Conservation (phyloP, 2,113 vertebrate species). For the Tragulus kanchil region DNA sequence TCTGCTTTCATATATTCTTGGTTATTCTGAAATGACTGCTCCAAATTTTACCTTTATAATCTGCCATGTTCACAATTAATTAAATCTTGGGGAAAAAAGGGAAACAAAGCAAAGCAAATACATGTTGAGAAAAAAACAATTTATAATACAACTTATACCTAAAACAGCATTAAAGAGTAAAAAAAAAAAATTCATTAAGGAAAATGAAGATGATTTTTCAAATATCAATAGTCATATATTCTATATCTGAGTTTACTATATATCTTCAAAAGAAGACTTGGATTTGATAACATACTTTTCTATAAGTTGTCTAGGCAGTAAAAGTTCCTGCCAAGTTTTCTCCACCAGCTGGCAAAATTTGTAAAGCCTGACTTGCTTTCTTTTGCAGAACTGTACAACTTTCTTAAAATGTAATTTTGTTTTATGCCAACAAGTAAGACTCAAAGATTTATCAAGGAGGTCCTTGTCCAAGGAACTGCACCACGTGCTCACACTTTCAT, state of each 20-base stretch:
- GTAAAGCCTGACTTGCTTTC: background rate
- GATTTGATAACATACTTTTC: background rate
- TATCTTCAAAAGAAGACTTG: conserved; percentile 43
- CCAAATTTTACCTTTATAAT: conserved; percentile 51
- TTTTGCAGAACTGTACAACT: background rate
- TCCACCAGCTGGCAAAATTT: conserved; percentile 22
- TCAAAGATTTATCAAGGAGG: background rate
- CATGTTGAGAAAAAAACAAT: background rate
- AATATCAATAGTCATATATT: background rate
- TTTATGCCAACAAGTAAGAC: background rate
- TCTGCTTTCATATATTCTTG: conserved; percentile 45
- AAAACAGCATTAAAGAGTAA: conserved; percentile 9
- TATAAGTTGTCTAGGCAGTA: conserved; percentile 6
- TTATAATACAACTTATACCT: conserved; percentile 38
- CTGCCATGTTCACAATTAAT: background rate
- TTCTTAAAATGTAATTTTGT: conserved; percentile 40
- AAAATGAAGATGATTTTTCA: background rate
- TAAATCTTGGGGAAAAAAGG: background rate
- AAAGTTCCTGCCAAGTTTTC: conserved; percentile 48
- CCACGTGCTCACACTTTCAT: background rate
- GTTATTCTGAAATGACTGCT: conserved; percentile 69
- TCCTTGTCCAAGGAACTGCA: background rate
- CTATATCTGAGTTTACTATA: background rate
- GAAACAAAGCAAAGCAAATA: background rate
- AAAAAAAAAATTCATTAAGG: background rate